Evolutionary conservation across 23 tunicate species (phyloP).

Genomic region (Ciona savignyi): DNA sequence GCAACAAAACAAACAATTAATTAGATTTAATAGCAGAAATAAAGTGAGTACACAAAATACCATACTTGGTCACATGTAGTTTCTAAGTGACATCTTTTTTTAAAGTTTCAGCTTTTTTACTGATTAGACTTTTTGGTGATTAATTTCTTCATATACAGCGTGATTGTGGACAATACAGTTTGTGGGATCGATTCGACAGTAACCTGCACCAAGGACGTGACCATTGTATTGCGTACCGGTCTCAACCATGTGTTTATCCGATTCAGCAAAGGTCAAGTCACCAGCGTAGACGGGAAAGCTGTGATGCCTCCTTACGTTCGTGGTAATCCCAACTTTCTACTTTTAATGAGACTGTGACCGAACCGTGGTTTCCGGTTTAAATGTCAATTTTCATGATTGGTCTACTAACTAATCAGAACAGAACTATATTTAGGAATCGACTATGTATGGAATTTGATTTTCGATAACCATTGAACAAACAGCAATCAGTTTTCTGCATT

Average conservation of each 20-base stretch:
- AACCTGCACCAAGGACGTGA: constrained; percentile 53
- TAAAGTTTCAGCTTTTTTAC: too few species aligned
- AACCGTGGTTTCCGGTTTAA: neutral
- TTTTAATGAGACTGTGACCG: neutral
- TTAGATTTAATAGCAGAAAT: too few species aligned
- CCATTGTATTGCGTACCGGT: neutral
- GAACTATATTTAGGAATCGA: neutral
- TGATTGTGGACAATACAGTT: constrained; percentile 35
- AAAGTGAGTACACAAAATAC: too few species aligned
- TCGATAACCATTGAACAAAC: too few species aligned
- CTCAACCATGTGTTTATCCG: constrained; percentile 4
- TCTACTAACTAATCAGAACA: neutral
- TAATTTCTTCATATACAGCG: too few species aligned
- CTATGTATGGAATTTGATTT: too few species aligned
- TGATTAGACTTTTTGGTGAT: neutral
- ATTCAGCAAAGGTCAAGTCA: constrained; percentile 9
- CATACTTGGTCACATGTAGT: too few species aligned
- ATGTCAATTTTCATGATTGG: neutral
- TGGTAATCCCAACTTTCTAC: constrained; percentile 14
- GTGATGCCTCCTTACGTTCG: constrained; percentile 37
- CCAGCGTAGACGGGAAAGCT: constrained; percentile 20
- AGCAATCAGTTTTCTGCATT: too few species aligned
- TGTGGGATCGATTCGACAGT: constrained; percentile 29
- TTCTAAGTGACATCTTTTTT: too few species aligned
- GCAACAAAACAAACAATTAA: too few species aligned